phyloP scores from a whole-genome alignment of 2,113 vertebrate genomes.

The Scopus umbretta region DNA sequence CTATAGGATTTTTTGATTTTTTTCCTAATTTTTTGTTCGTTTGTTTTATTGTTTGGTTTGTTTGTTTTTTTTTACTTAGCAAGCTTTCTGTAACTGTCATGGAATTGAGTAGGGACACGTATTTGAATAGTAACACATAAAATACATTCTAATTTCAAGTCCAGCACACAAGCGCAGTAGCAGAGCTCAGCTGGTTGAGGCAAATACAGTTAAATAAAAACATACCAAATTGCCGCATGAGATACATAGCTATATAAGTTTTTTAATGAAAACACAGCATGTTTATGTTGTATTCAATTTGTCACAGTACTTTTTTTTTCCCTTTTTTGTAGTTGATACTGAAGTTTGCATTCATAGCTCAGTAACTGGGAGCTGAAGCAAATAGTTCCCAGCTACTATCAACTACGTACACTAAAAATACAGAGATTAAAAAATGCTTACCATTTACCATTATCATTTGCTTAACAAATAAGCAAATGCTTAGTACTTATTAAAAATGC shows the following conservation, averaged over 20 bases:
- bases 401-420: neutral
- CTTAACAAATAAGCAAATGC: neutral
- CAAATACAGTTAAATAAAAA: neutral
- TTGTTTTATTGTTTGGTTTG: too few relatives aligned
- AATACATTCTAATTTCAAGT: neutral
- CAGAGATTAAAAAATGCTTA: rapidly evolving
- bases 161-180: neutral
- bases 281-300: neutral
- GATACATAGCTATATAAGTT: neutral
- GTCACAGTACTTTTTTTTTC: neutral
- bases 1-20: neutral
- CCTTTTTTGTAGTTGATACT: neutral
- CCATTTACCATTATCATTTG: neutral
- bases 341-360: neutral
- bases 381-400: neutral
- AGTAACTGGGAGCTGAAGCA: neutral
- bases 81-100: neutral
- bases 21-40: neutral
- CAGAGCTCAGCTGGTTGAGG: neutral
- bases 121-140: neutral
- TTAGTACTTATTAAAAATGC: neutral
- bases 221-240: neutral
- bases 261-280: neutral
- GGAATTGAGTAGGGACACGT: neutral
- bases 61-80: too few relatives aligned